Evolutionary conservation across 2,888 invertebrate species (phyloP), one percentile per base, ranked within the genome.

Genomic region (Synanthedon myopaeformis): DNA sequence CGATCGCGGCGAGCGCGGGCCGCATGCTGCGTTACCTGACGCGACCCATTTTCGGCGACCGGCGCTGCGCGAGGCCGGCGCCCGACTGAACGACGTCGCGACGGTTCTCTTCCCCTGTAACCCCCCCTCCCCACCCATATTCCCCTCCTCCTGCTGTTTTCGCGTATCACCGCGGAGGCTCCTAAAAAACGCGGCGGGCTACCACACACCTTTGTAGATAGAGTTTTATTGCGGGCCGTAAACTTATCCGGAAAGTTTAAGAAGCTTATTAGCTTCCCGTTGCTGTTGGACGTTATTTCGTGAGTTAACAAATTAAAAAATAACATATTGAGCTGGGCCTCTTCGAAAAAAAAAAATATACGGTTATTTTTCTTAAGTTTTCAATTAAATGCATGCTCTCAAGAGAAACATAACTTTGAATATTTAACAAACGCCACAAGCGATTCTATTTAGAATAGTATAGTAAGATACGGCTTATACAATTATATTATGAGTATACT

Each of bases 51-150:
- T 58, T 67, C 64, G 70, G 78, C 84, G 76, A 80, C 82, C 82
- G 84, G 81, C 86, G 79, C 83, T 76, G 77, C 74, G 72, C 76
- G 73, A 70, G 78, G 82, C 82, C 76, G 84, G 85, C 83, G 84
- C 84, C 81, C 81, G 84, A 85, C 85, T 85, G 80, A 81, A 63
- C 74, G 35, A 35, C 35, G 78, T 68, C 75, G 74, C 75, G 77
- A 69, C 75, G 67, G 67, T 57, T 58, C 60, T 59, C 59, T 58
- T 61, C 63, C 63, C 60, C 57, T 65, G 53, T 6, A 64, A 65
- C 62, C 66, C 60, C 68, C 66, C 63, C 61, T 67, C 59, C 66
- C 35, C 35, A 35, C 35, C 35, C 35, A 10, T 10, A 10, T 10
- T 35, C 35, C 35, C 35, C n/a, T n/a, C 59, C 61, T 54, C 59